These are phyloP conservation scores for Caenorhabditis sp. DNA, from an alignment of 2,888 invertebrate species.

Conservation along the genomic window DNA sequence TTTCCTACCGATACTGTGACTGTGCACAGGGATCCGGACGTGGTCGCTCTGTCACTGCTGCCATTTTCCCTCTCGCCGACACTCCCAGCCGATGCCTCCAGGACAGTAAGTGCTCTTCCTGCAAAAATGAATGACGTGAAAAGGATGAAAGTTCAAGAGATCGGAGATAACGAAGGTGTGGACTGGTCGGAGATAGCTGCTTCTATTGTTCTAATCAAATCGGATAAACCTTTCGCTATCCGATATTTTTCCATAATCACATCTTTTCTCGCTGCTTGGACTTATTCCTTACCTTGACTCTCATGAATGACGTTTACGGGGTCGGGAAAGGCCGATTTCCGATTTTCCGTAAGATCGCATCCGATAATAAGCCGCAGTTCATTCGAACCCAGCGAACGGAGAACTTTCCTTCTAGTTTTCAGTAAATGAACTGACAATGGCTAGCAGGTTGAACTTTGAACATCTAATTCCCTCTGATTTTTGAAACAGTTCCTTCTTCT, in stretches of 20 bases:
- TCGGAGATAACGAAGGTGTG: conserved; percentile 46
- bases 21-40: conserved; percentile 78
- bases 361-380: neutral
- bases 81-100: conserved; percentile 77
- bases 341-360: neutral
- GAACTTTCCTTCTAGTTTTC: no score
- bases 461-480: no score
- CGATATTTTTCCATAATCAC: conserved; percentile 32
- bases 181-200: conserved; percentile 4
- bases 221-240: conserved; percentile 13
- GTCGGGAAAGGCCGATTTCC: conserved; percentile 16
- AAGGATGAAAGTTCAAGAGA: conserved; percentile 60
- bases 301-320: conserved; percentile 7
- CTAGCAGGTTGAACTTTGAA: no score
- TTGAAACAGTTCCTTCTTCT: neutral
- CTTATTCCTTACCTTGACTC: conserved; percentile 26
- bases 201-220: conserved; percentile 30
- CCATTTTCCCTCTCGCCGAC: conserved; percentile 62
- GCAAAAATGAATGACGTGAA: conserved; percentile 70
- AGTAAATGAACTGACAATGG: no score
- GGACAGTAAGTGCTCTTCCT: conserved; percentile 88
- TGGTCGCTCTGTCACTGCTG: conserved; percentile 73
- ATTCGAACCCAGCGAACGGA: no score
- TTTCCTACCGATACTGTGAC: conserved; percentile 85
- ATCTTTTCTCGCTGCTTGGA: neutral